phyloP scores from a whole-genome alignment of 2,888 invertebrate species.

The Pegoplata infirma region DNA sequence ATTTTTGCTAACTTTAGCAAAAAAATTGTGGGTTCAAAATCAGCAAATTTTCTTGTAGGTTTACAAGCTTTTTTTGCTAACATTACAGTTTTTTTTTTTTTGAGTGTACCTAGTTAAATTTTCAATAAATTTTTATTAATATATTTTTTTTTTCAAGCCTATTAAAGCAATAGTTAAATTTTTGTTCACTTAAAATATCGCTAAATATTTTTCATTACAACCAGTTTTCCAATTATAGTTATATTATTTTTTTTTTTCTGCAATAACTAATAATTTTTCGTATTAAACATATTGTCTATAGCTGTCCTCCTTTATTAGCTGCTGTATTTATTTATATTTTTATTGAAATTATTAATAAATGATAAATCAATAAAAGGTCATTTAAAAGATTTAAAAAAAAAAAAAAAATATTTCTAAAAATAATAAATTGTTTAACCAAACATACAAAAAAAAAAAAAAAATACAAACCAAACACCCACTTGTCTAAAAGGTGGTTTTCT shows the following conservation, averaged over 20 bases:
- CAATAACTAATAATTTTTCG: constrained; percentile 43
- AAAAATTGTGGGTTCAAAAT: too few relatives aligned
- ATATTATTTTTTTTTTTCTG: constrained; percentile 32
- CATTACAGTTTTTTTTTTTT: too few relatives aligned
- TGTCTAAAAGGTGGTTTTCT: constrained; percentile 1
- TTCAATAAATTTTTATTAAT: constrained; percentile 33
- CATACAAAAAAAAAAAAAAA: too few relatives aligned
- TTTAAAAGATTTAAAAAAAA: constrained; percentile 54
- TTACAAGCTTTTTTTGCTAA: too few relatives aligned
- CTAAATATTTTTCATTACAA: constrained; percentile 12
- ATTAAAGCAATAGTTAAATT: too few relatives aligned
- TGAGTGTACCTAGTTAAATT: too few relatives aligned
- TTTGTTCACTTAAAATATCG: too few relatives aligned
- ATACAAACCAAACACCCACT: constrained; percentile 27
- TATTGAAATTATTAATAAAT: constrained; percentile 32
- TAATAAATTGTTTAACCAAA: constrained; percentile 27
- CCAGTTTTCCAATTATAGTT: constrained; percentile 43
- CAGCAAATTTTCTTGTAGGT: too few relatives aligned
- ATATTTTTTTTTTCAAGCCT: constrained; percentile 26
- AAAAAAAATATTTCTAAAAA: constrained; percentile 53
- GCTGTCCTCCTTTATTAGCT: constrained; percentile 62
- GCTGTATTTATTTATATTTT: constrained; percentile 39
- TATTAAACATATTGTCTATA: constrained; percentile 56
- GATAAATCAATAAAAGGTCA: constrained; percentile 63
- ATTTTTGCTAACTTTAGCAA: too few relatives aligned